Percentiles rank a stretch among this genome's conserved stretches.
These are phyloP conservation scores for Oryctolagus cuniculus DNA, from an alignment of 2,113 vertebrate genomes.

Conservation along the genomic window mOryCun1.1 NC_091435.1:135477001-135477500, in stretches of 20 bases:
- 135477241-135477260: neutral
- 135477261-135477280: neutral
- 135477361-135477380: neutral
- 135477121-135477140: neutral
- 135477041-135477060: too few relatives aligned
- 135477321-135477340: neutral
- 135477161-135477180: neutral
- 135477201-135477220: neutral
- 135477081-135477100: neutral
- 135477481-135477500: neutral
- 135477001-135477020: too few relatives aligned
- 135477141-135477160: constrained; percentile 34
- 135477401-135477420: neutral
- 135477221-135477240: neutral
- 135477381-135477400: neutral
- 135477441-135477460: neutral
- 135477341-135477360: neutral
- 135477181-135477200: neutral
- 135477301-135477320: neutral
- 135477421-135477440: neutral
- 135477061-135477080: neutral
- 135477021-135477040: too few relatives aligned
- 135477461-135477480: neutral
- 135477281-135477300: neutral
- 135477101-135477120: neutral